Percentiles rank a stretch among this genome's conserved stretches.
These are phyloP conservation scores for Platichthys stellatus DNA, from an alignment of 2,113 vertebrate genomes.

Conservation along the genomic window DNA sequence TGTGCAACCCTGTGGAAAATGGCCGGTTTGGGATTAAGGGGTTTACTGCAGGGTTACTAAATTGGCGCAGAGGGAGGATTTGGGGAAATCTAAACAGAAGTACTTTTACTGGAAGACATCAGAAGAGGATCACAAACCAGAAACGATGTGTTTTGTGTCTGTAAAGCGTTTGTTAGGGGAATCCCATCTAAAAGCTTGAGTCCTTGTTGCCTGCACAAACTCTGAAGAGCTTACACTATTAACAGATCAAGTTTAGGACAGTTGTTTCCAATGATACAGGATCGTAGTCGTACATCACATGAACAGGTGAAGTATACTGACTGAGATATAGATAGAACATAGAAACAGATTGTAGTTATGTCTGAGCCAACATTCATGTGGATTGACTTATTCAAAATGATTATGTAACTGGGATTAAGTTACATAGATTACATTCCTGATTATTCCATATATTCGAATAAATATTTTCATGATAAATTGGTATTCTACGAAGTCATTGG, in stretches of 20 bases:
- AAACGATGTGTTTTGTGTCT: slow-evolving; percentile 6
- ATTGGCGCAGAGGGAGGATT: slow-evolving; percentile 46
- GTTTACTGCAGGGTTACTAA: slow-evolving; percentile 51
- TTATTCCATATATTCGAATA: neutral
- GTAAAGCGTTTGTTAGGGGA: neutral
- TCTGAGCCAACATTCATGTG: neutral
- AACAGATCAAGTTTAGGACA: slow-evolving; percentile 2
- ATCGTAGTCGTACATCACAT: neutral
- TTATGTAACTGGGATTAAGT: neutral
- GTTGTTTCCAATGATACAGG: neutral
- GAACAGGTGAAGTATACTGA: too few species aligned
- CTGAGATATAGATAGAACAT: too few species aligned
- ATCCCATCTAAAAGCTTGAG: neutral
- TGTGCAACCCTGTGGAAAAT: slow-evolving; percentile 65
- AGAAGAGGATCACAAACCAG: neutral
- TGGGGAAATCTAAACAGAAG: neutral
- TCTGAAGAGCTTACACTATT: slow-evolving; percentile 18
- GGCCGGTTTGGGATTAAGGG: slow-evolving; percentile 64
- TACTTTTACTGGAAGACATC: neutral
- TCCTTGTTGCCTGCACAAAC: neutral
- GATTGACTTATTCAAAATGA: too few species aligned
- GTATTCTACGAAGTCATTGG: neutral
- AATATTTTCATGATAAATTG: neutral
- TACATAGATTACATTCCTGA: neutral
- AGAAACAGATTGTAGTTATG: too few species aligned